Percentiles rank a stretch among this genome's conserved stretches.
Conservation (phyloP, 1,140 invertebrate genomes). For the Dendroctonus ponderosae region DNA sequence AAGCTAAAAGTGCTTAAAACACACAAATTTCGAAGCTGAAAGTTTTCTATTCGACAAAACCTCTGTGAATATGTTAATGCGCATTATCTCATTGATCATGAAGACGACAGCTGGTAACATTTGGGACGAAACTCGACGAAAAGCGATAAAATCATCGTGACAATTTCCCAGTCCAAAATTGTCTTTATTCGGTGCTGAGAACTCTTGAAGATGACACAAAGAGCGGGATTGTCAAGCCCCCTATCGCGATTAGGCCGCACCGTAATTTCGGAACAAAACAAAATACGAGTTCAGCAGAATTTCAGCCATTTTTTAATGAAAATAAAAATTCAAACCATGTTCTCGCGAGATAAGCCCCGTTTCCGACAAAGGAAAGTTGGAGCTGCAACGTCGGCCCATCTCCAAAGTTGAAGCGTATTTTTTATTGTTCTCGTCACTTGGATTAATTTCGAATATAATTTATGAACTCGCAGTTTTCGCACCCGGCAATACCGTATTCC, state of each 20-base stretch:
- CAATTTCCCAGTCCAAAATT: too few relatives aligned
- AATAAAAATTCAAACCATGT: constrained; percentile 16
- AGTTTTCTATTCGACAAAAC: too few relatives aligned
- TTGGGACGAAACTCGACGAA: too few relatives aligned
- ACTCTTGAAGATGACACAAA: too few relatives aligned
- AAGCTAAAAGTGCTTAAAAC: too few relatives aligned
- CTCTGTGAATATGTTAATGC: too few relatives aligned
- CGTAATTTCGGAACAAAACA: constrained; percentile 7
- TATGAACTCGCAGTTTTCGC: not conserved
- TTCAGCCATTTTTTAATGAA: not conserved
- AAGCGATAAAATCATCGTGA: too few relatives aligned
- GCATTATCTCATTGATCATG: too few relatives aligned
- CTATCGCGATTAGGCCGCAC: not conserved
- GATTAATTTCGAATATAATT: constrained; percentile 1
- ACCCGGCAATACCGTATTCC: not conserved
- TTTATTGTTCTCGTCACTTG: not conserved
- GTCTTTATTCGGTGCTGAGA: too few relatives aligned
- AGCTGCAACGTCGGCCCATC: not conserved
- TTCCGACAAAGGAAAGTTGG: constrained; percentile 4
- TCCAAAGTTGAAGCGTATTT: constrained; percentile 1
- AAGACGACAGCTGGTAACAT: too few relatives aligned
- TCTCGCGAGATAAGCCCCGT: constrained; percentile 11
- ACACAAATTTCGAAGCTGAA: too few relatives aligned
- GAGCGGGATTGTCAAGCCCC: not conserved
- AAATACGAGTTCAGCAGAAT: constrained; percentile 6